phyloP scores from a whole-genome alignment of 2,888 invertebrate species.

The Dinocampus coccinellae region DNA sequence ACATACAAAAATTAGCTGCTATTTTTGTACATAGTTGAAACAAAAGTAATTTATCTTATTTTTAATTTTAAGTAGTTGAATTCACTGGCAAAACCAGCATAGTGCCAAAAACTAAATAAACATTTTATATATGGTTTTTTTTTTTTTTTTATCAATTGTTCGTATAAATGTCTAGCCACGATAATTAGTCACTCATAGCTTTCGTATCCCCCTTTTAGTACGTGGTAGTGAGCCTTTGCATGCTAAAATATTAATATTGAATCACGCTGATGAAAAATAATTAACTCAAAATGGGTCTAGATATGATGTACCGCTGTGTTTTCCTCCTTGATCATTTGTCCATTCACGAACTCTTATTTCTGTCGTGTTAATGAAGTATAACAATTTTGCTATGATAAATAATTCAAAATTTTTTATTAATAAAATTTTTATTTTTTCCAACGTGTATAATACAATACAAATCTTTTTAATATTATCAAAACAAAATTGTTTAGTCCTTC shows the following conservation, averaged over 20 bases:
- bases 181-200: conserved; percentile 53
- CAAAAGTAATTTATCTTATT: neutral
- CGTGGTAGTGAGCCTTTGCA: conserved; percentile 64
- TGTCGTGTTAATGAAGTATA: neutral
- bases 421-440: neutral
- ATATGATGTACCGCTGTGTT: conserved; percentile 28
- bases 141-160: conserved; percentile 40
- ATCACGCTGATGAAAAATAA: conserved; percentile 41
- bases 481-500: conserved; percentile 22
- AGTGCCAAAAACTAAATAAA: neutral
- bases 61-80: neutral
- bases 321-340: conserved; percentile 1
- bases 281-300: conserved; percentile 27
- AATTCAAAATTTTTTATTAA: neutral
- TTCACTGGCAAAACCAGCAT: neutral
- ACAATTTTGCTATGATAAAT: conserved; percentile 9
- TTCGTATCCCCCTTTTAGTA: conserved; percentile 50
- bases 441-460: neutral
- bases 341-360: neutral
- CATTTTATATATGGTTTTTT: conserved; percentile 19
- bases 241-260: conserved; percentile 52
- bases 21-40: neutral
- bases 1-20: no score
- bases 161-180: conserved; percentile 52
- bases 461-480: neutral